Conservation (phyloP, 2,797 vertebrate genomes). For the Steatocranus sp. region DNA sequence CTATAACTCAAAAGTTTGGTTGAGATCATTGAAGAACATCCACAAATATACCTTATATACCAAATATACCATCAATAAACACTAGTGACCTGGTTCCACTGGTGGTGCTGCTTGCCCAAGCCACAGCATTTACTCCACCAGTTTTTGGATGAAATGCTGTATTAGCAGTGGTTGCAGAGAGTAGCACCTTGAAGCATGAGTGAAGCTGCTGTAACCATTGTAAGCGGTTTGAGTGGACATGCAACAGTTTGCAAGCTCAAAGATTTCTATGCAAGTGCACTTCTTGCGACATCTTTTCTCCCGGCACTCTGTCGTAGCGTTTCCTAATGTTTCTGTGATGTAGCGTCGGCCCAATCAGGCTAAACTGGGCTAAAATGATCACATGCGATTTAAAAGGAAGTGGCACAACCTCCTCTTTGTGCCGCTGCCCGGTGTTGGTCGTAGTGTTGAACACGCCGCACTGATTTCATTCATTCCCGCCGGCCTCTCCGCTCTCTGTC, state of each 20-base stretch:
- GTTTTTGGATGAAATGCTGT: background rate
- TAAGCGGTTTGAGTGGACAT: background rate
- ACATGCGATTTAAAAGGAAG: background rate
- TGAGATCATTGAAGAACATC: background rate
- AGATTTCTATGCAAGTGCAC: background rate
- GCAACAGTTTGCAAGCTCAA: background rate
- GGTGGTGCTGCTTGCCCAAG: background rate
- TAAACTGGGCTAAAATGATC: background rate
- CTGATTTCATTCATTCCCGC: constrained; percentile 42
- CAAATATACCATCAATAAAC: background rate
- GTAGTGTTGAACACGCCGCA: background rate
- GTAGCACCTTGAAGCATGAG: background rate
- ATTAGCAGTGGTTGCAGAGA: background rate
- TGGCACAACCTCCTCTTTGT: background rate
- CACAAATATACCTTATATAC: background rate
- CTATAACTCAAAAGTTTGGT: background rate
- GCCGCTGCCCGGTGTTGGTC: background rate
- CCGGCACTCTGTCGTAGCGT: background rate
- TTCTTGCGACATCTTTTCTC: background rate
- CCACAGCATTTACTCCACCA: background rate
- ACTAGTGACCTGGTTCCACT: background rate
- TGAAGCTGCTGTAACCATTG: background rate
- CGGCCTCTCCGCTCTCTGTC: constrained; percentile 18
- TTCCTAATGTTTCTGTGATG: background rate
- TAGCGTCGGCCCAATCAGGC: background rate